A percentile compares a stretch with the other conserved stretches of the same genome.
These are phyloP conservation scores for Himalopsyche japonica DNA, from an alignment of 2,888 invertebrate genomes.

Conservation along the genomic window DNA sequence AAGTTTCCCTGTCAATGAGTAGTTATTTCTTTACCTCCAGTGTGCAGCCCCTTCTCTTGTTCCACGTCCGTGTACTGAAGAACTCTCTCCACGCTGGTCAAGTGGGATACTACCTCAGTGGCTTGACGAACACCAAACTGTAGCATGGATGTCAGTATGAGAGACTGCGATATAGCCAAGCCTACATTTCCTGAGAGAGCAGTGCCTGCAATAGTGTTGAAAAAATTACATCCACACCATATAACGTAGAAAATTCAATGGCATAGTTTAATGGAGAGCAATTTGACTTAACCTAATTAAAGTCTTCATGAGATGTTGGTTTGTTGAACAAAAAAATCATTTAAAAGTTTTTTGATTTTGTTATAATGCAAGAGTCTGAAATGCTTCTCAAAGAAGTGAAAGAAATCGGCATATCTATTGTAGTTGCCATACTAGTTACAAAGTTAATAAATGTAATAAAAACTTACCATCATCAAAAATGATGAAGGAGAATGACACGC, in stretches of 20 bases:
- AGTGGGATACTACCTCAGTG: constrained; percentile 63
- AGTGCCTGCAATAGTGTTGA: constrained; percentile 47
- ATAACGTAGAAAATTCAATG: too few relatives aligned
- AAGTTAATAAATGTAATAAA: background rate
- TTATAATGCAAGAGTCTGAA: too few relatives aligned
- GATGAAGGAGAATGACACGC: constrained; percentile 62
- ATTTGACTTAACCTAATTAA: too few relatives aligned
- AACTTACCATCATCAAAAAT: constrained; percentile 49
- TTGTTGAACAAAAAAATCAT: too few relatives aligned
- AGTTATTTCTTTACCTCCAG: constrained; percentile 21
- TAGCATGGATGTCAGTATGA: constrained; percentile 63
- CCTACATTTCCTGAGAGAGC: constrained; percentile 57
- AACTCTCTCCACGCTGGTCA: constrained; percentile 74
- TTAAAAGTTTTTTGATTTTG: too few relatives aligned
- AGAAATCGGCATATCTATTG: too few relatives aligned
- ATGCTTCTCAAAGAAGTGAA: too few relatives aligned
- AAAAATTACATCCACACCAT: too few relatives aligned
- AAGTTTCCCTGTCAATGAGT: too few relatives aligned
- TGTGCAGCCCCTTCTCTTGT: constrained; percentile 59
- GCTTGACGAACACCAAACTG: constrained; percentile 63
- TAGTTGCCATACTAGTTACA: too few relatives aligned
- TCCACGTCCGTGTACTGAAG: constrained; percentile 73
- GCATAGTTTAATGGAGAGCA: too few relatives aligned
- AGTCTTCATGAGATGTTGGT: too few relatives aligned
- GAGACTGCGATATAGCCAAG: constrained; percentile 57